Evolutionary conservation across 2,797 vertebrate species (phyloP), one percentile per base, ranked within the genome.

Genomic region (Pseudocheirus occidentalis): DNA sequence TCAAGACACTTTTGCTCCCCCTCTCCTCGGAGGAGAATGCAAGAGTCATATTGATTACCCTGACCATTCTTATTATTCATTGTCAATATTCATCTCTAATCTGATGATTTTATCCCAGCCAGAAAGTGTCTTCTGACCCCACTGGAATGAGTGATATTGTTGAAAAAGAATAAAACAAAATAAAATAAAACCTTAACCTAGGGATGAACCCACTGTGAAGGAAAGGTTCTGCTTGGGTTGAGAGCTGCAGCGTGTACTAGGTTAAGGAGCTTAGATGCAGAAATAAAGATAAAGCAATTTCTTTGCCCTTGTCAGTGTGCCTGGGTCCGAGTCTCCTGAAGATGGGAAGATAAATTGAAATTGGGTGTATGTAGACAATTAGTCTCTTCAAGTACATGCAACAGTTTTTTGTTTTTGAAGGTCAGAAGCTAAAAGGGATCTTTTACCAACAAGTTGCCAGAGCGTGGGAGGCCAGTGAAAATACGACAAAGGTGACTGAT

Each of bases 101-200:
- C 58, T 14, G 62, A 96, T 96, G 95, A 94, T 58, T 92, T 97
- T 94, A 90, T 59, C 55, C 16, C 31, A 46, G 24, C 90, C 59
- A 97, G 91, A 96, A 96, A 92, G 94, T 59, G 90, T 93, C 66
- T 97, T 97, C 91, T 92, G 81, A 81, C 59, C 34, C 58, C 92
- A 95, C 24, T 62, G 62, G 87, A 96, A 94, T 53, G 91, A 92
- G 31, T 40, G 90, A 97, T 91, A 94, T 46, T 87, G 21, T 50
- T 87, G 73, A 50, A 46, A 50, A 87, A 87, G 40, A 87, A 46
- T 46, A 81, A 46, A 81, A 81, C 90, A 50, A 93, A 91, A 90
- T 34, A 95, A 93, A 90, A 92, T 91, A 54, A 62, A 94, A 94
- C 54, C 89, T 87, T 50, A 93, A 54, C 94, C 96, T 96, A 91